phyloP scores from a whole-genome alignment of 2,113 vertebrate species.

The Catharus minimus region DNA sequence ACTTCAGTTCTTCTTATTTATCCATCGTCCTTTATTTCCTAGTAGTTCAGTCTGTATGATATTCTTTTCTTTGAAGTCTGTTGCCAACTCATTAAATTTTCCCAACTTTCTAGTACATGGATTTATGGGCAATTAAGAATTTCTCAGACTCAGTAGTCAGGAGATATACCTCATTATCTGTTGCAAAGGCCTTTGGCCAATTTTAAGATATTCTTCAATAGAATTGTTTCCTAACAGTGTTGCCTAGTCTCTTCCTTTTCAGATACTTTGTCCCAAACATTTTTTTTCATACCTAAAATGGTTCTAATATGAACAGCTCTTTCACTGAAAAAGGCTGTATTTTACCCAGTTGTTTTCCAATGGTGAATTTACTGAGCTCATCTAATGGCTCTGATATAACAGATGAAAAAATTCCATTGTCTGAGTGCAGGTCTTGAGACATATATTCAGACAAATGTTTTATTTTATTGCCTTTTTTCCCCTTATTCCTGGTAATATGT shows the following conservation, averaged over 20 bases:
- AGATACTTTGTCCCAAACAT: neutral
- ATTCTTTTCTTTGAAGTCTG: constrained; percentile 24
- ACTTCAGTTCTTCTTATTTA: neutral
- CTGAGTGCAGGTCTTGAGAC: neutral
- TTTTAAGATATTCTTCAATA: constrained; percentile 24
- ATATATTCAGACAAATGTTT: constrained; percentile 36
- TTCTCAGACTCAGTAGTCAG: constrained; percentile 34
- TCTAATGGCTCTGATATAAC: constrained; percentile 31
- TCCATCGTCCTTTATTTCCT: neutral
- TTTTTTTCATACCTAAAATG: neutral
- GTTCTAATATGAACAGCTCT: neutral
- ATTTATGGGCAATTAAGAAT: constrained; percentile 49
- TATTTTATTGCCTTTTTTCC: constrained; percentile 24
- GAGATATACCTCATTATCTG: constrained; percentile 42
- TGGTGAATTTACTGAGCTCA: constrained; percentile 5
- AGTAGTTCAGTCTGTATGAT: neutral
- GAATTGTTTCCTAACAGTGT: constrained; percentile 35
- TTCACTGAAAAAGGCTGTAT: neutral
- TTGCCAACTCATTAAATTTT: constrained; percentile 47
- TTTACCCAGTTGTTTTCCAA: constrained; percentile 30
- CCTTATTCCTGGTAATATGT: neutral
- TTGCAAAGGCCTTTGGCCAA: constrained; percentile 41
- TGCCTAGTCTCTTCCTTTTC: neutral
- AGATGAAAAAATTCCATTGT: constrained; percentile 1
- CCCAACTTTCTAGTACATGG: constrained; percentile 18